Evolutionary conservation across 2,888 invertebrate species (phyloP), one percentile per base, ranked within the genome.

Genomic region (Periphyllus acericola): DNA sequence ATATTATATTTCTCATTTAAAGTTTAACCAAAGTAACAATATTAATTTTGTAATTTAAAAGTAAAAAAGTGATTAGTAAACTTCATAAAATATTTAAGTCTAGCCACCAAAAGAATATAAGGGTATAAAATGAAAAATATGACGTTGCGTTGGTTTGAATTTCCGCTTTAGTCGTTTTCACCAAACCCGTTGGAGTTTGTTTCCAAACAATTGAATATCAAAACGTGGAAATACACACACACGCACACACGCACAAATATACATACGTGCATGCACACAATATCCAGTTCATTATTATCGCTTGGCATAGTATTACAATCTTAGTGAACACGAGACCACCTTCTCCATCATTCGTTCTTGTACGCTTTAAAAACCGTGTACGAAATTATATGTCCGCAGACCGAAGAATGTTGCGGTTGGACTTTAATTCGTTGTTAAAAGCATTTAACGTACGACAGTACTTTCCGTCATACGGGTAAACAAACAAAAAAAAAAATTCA

Each of bases 191-290:
- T n/a, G 36, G 66, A 80, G 60, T 80, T 66, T 36, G 66, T 60
- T 80, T 80, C 60, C 60, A 9, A 66, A 80, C 80, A 80, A 80
- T 60, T 80, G 66, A 80, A 80, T 66, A 40, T 21, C 78, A 25
- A 25, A 19, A 60, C 79, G 55, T 6, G 8, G 60, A 8, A 60
- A 80, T 36, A 17, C 25, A n/a, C 80, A 11, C 68, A n/a, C 25
- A 68, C n/a, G 29, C 68, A 68, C 68, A 68, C 25, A 68, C 29
- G 29, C 68, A 68, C 68, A 66, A 3, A 66, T 21, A 3, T 8
- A 9, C 55, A 60, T 21, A 60, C 14, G 3, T 21, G 21, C 55
- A 60, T 17, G 21, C 19, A 9, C 5, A 52, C 17, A 9, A 52
- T 52, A 52, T 9, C 52, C 9, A 52, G 52, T 52, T 52, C 17